Evolutionary conservation across 2,797 vertebrate species (phyloP), one percentile per base, ranked within the genome.

Genomic region (Malurus leucopterus): DNA sequence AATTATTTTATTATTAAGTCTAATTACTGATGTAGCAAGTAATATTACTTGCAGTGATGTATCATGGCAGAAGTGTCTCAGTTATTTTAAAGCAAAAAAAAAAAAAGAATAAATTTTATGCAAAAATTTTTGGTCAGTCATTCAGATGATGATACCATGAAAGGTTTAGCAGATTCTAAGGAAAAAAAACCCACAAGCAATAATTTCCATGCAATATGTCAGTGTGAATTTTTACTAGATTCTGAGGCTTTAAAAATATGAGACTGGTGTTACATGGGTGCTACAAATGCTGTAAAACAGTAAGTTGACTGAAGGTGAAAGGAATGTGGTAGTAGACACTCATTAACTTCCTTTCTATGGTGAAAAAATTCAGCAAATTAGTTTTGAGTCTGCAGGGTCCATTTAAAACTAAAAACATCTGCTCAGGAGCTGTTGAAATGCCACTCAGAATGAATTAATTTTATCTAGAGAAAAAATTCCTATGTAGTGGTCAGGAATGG

Each of bases 401-500:
- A 64, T 71, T 85, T 88, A 63, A 93, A 95, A 85, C 34, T 47
- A 57, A 84, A 95, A 95, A 58, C 88, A 91, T 90, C 71, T 95
- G 86, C 41, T 88, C 30, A 78, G 61, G 46, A 46, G 41, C 61
- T 89, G 71, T 57, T 80, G 77, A 94, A 92, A 89, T 80, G 72
- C 49, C 74, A 73, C 29, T 94, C 74, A 90, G 62, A 90, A 70
- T 3, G 9, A 93, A 92, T 50, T 76, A 79, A 40, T 61, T 94
- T 63, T 90, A 69, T 86, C 74, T 73, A 32, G 32, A 91, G 34
- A 70, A n/a, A 86, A 94, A 89, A 86, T 53, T 80, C 19, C 36
- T 82, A 26, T 68, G 29, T 30, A 75, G 36, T 71, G 32, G 15
- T 91, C 54, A 86, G 29, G 13, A 93, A 68, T 19, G 11, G 5